Evolutionary conservation across 2,113 vertebrate genomes (phyloP).

Genomic region (Rafetus swinhoei): DNA sequence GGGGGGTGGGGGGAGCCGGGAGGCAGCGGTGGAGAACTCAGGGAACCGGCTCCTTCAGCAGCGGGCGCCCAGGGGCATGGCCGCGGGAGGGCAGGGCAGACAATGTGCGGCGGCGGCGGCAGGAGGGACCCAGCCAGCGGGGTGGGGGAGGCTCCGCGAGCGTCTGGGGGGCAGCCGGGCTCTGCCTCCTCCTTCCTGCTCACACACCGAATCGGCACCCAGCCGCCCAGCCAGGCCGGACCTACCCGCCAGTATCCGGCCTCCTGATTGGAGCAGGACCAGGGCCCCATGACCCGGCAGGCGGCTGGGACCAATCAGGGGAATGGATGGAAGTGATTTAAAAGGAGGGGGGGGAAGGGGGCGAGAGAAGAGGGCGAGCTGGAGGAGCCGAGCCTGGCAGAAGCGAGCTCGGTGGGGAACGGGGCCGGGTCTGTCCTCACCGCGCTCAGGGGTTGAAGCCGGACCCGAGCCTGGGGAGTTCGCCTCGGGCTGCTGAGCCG

Average conservation of each 20-base stretch:
- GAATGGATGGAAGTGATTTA: conserved; percentile 71
- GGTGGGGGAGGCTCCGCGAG: conserved; percentile 22
- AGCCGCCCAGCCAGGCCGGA: conserved; percentile 65
- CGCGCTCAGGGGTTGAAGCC: rapidly evolving
- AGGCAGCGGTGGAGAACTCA: not conserved
- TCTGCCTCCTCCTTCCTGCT: conserved; percentile 47
- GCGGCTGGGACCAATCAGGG: conserved; percentile 59
- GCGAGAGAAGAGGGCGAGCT: not conserved
- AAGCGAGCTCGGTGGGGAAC: not conserved
- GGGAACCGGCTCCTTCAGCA: conserved; percentile 32
- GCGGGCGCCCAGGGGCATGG: conserved; percentile 61
- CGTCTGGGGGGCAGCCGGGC: conserved; percentile 29
- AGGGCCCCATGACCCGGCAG: conserved; percentile 21
- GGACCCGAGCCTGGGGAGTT: no score
- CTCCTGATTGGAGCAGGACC: conserved; percentile 54
- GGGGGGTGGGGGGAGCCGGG: no score
- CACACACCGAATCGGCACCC: conserved; percentile 70
- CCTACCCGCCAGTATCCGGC: conserved; percentile 78
- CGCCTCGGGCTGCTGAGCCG: not conserved
- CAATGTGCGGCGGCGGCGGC: not conserved
- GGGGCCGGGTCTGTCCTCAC: not conserved
- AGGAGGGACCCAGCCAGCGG: conserved; percentile 32
- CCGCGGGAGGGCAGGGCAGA: not conserved
- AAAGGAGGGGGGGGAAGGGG: conserved; percentile 31
- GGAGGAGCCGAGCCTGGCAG: not conserved